These are phyloP conservation scores for Aphidoletes aphidimyza DNA, from an alignment of 2,888 invertebrate species.

Conservation along the genomic window DNA sequence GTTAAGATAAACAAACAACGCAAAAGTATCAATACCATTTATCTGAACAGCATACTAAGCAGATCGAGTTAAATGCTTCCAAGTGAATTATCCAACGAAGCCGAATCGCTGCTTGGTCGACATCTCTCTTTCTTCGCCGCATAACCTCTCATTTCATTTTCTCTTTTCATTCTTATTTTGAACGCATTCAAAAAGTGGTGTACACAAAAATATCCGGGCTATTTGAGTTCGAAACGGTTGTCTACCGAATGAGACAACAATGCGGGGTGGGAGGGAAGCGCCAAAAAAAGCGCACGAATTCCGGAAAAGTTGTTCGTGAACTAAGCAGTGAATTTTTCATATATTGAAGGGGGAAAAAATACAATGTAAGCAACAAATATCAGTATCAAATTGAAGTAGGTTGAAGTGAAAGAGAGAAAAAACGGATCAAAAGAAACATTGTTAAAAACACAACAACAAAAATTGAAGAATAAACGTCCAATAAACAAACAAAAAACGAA, in stretches of 20 bases:
- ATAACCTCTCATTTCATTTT: neutral
- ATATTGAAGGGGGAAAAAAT: neutral
- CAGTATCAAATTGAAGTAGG: neutral
- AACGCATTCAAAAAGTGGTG: neutral
- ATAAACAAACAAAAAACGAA: neutral
- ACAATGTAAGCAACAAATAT: neutral
- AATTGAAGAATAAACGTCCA: neutral
- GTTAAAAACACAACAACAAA: neutral
- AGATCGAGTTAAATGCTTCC: constrained; percentile 44
- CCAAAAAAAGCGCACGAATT: neutral
- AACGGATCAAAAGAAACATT: constrained; percentile 1
- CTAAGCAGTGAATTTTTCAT: neutral
- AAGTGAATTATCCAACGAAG: constrained; percentile 31
- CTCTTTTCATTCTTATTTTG: too few relatives aligned
- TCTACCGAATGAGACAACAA: neutral
- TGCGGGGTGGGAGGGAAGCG: too few relatives aligned
- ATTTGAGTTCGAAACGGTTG: constrained; percentile 3
- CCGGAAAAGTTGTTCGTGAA: neutral
- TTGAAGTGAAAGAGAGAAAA: neutral
- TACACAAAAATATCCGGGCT: constrained; percentile 5
- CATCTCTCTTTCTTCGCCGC: neutral
- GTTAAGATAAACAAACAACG: constrained; percentile 48
- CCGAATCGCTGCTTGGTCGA: neutral
- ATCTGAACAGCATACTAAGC: constrained; percentile 47
- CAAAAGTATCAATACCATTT: constrained; percentile 42